phyloP scores from a whole-genome alignment of 2,113 vertebrate genomes.

The Nothoprocta pentlandii region DNA sequence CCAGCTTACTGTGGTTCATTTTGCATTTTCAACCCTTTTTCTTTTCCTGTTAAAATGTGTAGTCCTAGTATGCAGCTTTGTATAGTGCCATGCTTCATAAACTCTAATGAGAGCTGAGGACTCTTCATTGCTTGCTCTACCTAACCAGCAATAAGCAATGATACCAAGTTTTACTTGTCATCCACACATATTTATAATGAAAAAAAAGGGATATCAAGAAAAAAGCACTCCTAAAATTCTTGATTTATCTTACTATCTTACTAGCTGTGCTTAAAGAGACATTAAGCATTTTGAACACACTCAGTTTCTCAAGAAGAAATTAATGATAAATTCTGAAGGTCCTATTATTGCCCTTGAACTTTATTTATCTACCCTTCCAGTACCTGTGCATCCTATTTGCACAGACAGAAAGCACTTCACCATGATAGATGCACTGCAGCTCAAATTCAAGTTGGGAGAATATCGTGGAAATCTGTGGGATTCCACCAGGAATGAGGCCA shows the following conservation, averaged over 20 bases:
- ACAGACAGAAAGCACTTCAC: neutral
- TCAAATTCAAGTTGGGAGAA: neutral
- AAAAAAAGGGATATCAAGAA: neutral
- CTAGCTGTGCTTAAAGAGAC: neutral
- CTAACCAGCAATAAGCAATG: neutral
- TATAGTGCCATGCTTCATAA: neutral
- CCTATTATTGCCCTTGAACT: neutral
- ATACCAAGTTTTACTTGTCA: neutral
- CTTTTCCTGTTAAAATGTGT: neutral
- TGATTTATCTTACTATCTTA: neutral
- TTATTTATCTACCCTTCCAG: neutral
- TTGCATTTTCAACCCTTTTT: neutral
- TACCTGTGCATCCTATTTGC: neutral
- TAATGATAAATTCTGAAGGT: neutral
- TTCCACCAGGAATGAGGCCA: neutral
- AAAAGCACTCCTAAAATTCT: accelerated
- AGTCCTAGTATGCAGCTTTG: neutral
- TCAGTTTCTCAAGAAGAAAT: neutral
- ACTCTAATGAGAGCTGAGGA: neutral
- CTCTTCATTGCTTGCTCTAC: neutral
- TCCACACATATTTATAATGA: neutral
- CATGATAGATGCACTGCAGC: accelerated
- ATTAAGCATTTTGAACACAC: neutral
- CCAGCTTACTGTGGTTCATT: neutral
- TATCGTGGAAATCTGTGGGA: neutral